phyloP scores from a whole-genome alignment of 2,113 vertebrate genomes.

The Gyps fulvus region DNA sequence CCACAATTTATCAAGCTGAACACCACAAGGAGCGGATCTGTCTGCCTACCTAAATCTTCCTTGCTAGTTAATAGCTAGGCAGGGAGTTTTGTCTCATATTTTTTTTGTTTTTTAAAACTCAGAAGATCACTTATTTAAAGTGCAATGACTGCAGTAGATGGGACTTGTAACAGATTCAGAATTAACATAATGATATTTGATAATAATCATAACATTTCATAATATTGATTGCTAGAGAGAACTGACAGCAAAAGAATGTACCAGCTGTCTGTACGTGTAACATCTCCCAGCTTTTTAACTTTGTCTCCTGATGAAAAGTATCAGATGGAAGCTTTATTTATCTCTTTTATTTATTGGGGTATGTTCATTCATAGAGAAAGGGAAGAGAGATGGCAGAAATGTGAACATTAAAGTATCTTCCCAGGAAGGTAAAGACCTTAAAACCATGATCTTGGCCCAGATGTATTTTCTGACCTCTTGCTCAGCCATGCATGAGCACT shows the following conservation, averaged over 20 bases:
- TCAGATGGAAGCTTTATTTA: not conserved
- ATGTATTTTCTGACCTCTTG: not conserved
- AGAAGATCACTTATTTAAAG: conserved; percentile 16
- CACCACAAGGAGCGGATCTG: not conserved
- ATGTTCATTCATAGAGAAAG: not conserved
- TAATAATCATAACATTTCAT: conserved; percentile 69
- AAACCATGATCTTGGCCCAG: not conserved
- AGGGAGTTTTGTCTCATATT: not conserved
- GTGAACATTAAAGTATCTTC: not conserved
- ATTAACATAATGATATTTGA: conserved; percentile 65
- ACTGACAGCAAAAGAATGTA: conserved; percentile 37
- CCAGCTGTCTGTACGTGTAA: conserved; percentile 40
- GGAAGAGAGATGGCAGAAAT: not conserved
- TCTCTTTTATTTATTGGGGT: not conserved
- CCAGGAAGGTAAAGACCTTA: not conserved
- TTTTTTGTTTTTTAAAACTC: not conserved
- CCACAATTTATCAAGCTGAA: conserved; percentile 56
- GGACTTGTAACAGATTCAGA: conserved; percentile 57
- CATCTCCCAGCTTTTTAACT: conserved; percentile 25
- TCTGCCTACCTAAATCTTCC: conserved; percentile 59
- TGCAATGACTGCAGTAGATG: conserved; percentile 1
- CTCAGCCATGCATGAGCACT: not conserved
- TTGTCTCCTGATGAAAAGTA: not conserved
- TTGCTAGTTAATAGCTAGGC: conserved; percentile 36
- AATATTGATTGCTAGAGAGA: conserved; percentile 63